A percentile compares a stretch with the other conserved stretches of the same genome.
These are phyloP conservation scores for Meloidogyne hapla DNA, from an alignment of 1,140 invertebrate genomes.

Conservation along the genomic window DNA sequence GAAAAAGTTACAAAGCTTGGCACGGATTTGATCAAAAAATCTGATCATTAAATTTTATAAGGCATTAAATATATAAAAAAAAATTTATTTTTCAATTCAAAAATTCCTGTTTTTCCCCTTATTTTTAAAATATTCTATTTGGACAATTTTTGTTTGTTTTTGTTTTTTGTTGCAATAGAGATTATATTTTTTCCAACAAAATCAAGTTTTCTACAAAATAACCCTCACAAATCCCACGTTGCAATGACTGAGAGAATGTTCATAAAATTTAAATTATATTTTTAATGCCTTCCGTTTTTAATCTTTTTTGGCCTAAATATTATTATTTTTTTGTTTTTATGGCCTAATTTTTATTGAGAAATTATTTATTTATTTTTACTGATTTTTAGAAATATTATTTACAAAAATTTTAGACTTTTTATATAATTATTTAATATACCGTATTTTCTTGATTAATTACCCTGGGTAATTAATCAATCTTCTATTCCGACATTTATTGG, in stretches of 20 bases:
- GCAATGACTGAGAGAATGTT: not conserved
- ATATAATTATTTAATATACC: too few species aligned
- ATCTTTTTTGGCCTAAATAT: not conserved
- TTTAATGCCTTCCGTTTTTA: not conserved
- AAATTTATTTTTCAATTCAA: too few species aligned
- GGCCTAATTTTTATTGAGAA: not conserved
- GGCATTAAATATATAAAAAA: too few species aligned
- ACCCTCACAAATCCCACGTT: not conserved
- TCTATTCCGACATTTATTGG: too few species aligned
- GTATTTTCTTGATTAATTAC: too few species aligned
- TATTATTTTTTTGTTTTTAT: not conserved
- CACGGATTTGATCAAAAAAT: too few species aligned
- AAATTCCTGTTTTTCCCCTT: too few species aligned
- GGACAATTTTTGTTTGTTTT: not conserved
- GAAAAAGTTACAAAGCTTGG: too few species aligned
- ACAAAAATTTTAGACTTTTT: too few species aligned
- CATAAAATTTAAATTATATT: slow-evolving; percentile 5
- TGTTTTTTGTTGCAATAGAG: not conserved
- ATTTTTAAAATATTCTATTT: not conserved
- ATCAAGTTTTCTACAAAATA: not conserved
- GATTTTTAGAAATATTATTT: not conserved
- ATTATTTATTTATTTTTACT: not conserved
- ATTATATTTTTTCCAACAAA: not conserved
- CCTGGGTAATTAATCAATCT: too few species aligned
- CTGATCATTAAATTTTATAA: too few species aligned